These are phyloP conservation scores for Athene noctua DNA, from an alignment of 2,113 vertebrate genomes.

Conservation along the genomic window DNA sequence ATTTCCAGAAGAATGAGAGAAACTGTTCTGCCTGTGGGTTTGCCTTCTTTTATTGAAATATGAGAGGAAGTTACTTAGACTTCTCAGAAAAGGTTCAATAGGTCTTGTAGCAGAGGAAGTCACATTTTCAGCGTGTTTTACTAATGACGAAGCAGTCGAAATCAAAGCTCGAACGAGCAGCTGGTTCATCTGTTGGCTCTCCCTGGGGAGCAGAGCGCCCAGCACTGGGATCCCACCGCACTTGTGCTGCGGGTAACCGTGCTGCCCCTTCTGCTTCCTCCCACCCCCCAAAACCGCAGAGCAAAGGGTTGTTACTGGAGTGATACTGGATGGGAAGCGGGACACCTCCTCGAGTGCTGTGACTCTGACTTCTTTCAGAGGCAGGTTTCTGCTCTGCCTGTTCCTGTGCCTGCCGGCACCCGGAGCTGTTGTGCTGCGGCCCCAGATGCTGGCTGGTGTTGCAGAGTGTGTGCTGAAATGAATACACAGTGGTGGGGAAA, in stretches of 20 bases:
- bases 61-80: neutral
- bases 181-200: neutral
- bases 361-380: neutral
- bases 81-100: neutral
- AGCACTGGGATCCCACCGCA: rapidly evolving
- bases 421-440: neutral
- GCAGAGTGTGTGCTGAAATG: neutral
- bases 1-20: neutral
- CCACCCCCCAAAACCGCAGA: neutral
- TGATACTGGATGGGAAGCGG: rapidly evolving
- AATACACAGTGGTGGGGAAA: neutral
- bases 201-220: neutral
- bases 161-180: rapidly evolving
- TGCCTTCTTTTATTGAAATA: neutral
- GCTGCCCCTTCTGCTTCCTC: neutral
- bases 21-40: neutral
- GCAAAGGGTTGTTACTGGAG: neutral
- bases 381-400: neutral
- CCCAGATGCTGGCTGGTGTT: neutral
- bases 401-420: neutral
- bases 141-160: neutral
- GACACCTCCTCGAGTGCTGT: rapidly evolving
- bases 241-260: rapidly evolving
- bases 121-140: neutral
- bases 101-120: neutral